phyloP scores from a whole-genome alignment of 2,888 invertebrate species.

The Heliconius sara region DNA sequence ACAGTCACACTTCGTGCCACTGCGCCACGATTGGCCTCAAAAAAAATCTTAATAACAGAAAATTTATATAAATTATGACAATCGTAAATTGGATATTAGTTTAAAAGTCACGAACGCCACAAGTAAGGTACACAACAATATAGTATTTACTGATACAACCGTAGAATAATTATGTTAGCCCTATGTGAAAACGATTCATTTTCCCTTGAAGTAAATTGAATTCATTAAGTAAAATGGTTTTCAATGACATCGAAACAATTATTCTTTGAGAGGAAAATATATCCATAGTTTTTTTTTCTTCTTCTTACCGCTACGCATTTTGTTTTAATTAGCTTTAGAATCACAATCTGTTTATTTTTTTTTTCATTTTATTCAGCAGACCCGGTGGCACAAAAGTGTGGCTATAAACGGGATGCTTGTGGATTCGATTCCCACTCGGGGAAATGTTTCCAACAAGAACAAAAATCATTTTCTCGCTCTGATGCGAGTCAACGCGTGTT shows the following conservation, averaged over 20 bases:
- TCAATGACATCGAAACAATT: conserved; percentile 32
- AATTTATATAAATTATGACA: too few species aligned
- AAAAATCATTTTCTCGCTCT: too few species aligned
- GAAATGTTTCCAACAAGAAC: too few species aligned
- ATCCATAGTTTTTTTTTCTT: background rate
- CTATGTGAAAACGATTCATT: conserved; percentile 4
- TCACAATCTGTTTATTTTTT: background rate
- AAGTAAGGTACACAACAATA: background rate
- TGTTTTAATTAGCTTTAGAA: background rate
- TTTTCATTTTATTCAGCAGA: background rate
- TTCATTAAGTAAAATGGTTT: conserved; percentile 29
- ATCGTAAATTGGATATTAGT: too few species aligned
- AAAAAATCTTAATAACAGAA: too few species aligned
- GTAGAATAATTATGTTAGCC: background rate
- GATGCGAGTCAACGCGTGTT: too few species aligned
- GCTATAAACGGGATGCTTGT: too few species aligned
- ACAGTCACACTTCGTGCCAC: too few species aligned
- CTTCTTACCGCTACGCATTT: background rate
- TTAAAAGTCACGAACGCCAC: too few species aligned
- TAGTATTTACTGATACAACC: background rate
- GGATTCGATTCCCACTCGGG: too few species aligned
- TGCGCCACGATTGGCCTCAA: too few species aligned
- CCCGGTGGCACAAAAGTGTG: too few species aligned
- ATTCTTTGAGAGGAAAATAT: conserved; percentile 32
- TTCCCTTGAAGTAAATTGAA: conserved; percentile 32